Base-by-base conservation (phyloP, 2,888 invertebrate genomes). In the Stenchaetothrips biformis region DNA sequence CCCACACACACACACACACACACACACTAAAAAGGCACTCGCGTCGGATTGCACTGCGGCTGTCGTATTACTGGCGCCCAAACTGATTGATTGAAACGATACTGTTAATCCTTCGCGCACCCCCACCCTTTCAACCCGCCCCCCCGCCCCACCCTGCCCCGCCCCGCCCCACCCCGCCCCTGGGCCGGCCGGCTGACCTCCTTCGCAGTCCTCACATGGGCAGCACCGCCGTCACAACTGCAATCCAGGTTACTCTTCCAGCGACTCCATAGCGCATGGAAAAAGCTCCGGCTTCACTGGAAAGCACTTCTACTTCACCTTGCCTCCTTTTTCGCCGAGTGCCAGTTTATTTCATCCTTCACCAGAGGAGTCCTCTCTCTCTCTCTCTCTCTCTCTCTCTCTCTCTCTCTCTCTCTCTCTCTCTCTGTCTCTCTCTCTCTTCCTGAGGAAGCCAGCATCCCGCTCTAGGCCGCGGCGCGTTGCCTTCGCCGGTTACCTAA, bases 331-430 rank as follows among this genome's bases (percentile, higher is more conserved):
- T 53, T 4, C 53, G 53, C 53, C 16, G 4, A 53, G 18, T 13
- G 11, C 53, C 18, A 18, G 13, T 18, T 18, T 37, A 53, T 53
- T 13, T 53, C 53, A 53, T 13, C 53, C 4, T 18, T 13, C 53
- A 13, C 53, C 53, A 53, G 53, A 11, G 13, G 53, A 13, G 53
- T 53, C 53, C 53, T 53, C 53, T 53, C 53, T 53, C 53, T 53
- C 53, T 53, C 53, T 53, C 53, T 53, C 53, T 53, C 53, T 53
- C 53, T 53, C 53, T 53, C 53, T 53, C 53, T 53, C 53, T 53
- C 53, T 53, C 53, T 53, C 53, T 53, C 53, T 53, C 53, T 53
- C 53, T 53, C 53, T 53, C 53, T 53, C 53, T 53, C 53, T 53
- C 53, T 53, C 53, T 53, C 53, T 53, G 3, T 53, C 53, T 53